phyloP scores from a whole-genome alignment of 1,140 invertebrate species.

The Lutraria rhynchaena region DNA sequence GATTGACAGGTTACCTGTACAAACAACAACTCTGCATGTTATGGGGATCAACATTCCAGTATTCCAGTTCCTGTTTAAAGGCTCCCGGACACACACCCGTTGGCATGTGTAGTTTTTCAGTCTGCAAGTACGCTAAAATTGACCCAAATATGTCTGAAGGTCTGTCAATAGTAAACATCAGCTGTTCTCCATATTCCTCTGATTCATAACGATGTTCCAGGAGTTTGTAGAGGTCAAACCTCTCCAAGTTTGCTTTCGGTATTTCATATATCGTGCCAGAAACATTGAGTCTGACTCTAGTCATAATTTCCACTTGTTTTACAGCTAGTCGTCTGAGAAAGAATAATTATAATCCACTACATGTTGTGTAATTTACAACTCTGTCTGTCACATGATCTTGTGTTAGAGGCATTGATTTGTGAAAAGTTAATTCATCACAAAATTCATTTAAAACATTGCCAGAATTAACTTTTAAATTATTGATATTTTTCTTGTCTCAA shows the following conservation, averaged over 20 bases:
- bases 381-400: too few species aligned
- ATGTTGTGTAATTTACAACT: too few species aligned
- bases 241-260: background rate
- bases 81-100: conserved; percentile 62
- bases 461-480: too few species aligned
- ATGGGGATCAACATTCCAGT: conserved; percentile 67
- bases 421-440: too few species aligned
- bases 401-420: too few species aligned
- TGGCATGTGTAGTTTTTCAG: conserved; percentile 72
- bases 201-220: background rate
- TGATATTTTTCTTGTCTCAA: too few species aligned
- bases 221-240: background rate
- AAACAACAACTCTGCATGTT: conserved; percentile 71
- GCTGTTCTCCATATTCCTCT: too few species aligned
- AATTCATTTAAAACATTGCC: too few species aligned
- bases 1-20: conserved; percentile 46
- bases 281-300: conserved; percentile 22
- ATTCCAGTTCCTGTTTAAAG: conserved; percentile 70
- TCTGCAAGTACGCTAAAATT: conserved; percentile 69
- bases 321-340: too few species aligned
- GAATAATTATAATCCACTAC: too few species aligned
- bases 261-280: conserved; percentile 37
- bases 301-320: too few species aligned
- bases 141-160: conserved; percentile 61
- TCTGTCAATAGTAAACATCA: conserved; percentile 40